phyloP scores from a whole-genome alignment of 2,888 invertebrate species.

The Tanypteryx hageni region DNA sequence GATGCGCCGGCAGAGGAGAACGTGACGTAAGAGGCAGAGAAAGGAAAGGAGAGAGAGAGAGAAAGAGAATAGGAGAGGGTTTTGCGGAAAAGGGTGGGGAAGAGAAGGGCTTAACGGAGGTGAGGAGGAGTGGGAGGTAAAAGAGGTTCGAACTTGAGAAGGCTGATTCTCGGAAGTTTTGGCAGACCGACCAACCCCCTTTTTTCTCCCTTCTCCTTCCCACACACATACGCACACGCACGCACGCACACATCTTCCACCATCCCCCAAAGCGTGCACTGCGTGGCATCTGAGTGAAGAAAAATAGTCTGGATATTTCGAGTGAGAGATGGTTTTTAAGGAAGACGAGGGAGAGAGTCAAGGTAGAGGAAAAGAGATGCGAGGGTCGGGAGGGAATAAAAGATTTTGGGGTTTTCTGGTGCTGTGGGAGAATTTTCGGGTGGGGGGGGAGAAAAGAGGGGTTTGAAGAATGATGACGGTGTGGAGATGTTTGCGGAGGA shows the following conservation, averaged over 20 bases:
- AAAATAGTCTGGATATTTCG: constrained; percentile 42
- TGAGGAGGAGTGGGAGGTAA: neutral
- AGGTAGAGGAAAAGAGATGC: no score
- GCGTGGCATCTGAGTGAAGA: constrained; percentile 35
- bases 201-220: constrained; percentile 28
- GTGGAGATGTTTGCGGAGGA: neutral
- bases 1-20: constrained; percentile 9
- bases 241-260: neutral
- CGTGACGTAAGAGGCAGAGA: constrained; percentile 33
- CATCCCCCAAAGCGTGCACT: constrained; percentile 12
- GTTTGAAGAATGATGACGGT: constrained; percentile 42
- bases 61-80: neutral
- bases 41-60: neutral
- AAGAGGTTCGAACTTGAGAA: neutral
- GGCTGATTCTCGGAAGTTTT: neutral
- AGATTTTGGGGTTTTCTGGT: no score
- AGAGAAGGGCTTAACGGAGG: neutral
- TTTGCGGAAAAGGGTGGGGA: neutral
- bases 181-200: neutral
- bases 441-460: neutral
- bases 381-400: no score
- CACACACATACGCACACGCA: neutral
- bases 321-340: neutral
- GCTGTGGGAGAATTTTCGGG: neutral
- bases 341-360: neutral